Base-by-base conservation (phyloP, 35 echinoderm and acorn worm genomes). In the Apostichopus japonicus region DNA sequence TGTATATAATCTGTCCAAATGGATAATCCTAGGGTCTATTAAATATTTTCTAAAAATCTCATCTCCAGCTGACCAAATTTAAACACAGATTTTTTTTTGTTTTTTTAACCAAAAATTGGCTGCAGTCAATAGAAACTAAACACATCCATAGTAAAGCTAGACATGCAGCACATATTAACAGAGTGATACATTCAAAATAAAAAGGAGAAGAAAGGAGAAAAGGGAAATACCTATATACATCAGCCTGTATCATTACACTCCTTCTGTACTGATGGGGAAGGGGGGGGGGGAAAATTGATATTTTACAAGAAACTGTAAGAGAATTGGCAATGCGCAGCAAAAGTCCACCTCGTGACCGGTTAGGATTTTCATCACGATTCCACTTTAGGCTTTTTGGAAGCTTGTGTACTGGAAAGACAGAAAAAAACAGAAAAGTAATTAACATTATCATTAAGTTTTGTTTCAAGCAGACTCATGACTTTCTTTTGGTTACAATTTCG, bases 201-300 rank as follows among this genome's bases (percentile, higher is more conserved):
- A 15, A 19, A 15, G 33, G 63, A 19, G 63, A 67, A 83, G 27
- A 33, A 33, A 44, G 33, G 33, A 44, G 33, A 44, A 44, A 44
- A 0, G 33, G 33, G 54, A 52, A 83, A 54, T 83, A 83, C 54
- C 24, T 83, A 83, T 83, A 52, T 83, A 83, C 79, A 83, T 83
- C 79, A 83, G 79, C 79, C 79, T 83, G 79, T 83, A 83, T 83
- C 54, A 52, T 52, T 83, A 83, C 79, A 83, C 54, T 83, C 79
- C 54, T 67, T 67, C 63, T 67, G 11, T 67, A 67, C 63, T 67
- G 19, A 67, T 67, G 63, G 63, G 63, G 63, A 67, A 8, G 63
- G 63, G 63, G 63, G 63, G 2, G 33, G 33, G 33, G 54, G 79
- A 55, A 55, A 83, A 54, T 54, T 44, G 33, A 44, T 54, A 83